These are phyloP conservation scores for Zootermopsis nevadensis DNA, from an alignment of 2,888 invertebrate species.

Conservation along the genomic window DNA sequence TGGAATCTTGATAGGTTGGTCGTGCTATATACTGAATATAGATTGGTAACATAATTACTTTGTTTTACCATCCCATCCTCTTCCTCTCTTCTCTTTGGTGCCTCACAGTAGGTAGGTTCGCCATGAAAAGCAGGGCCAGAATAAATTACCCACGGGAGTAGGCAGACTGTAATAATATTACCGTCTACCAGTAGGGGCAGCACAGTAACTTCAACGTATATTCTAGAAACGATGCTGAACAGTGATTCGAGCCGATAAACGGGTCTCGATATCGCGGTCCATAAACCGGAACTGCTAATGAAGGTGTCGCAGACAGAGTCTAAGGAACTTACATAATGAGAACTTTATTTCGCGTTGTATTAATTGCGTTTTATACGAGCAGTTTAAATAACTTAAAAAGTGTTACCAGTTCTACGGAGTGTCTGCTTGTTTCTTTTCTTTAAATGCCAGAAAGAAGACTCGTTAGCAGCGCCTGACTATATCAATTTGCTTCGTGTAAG, in stretches of 20 bases:
- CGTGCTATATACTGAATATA: slow-evolving; percentile 37
- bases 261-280: slow-evolving; percentile 22
- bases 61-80: slow-evolving; percentile 7
- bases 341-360: neutral
- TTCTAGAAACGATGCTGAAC: slow-evolving; percentile 5
- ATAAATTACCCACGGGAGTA: slow-evolving; percentile 42
- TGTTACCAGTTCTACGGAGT: too few relatives aligned
- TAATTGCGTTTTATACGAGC: neutral
- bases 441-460: too few relatives aligned
- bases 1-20: slow-evolving; percentile 25
- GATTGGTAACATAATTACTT: slow-evolving; percentile 43
- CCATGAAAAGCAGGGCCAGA: slow-evolving; percentile 39
- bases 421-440: too few relatives aligned
- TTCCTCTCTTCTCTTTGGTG: neutral
- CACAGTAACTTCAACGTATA: slow-evolving; percentile 19
- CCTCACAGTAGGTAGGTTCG: slow-evolving; percentile 22
- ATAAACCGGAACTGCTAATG: neutral
- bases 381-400: neutral
- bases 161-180: slow-evolving; percentile 42
- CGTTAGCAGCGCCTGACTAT: too few relatives aligned
- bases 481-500: too few relatives aligned
- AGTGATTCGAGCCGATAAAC: slow-evolving; percentile 32
- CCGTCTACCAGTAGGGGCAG: slow-evolving; percentile 27
- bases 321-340: neutral
- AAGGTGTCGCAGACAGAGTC: neutral